Evolutionary conservation across 2,888 invertebrate species (phyloP).

Genomic region (Drosophila prolongata): DNA sequence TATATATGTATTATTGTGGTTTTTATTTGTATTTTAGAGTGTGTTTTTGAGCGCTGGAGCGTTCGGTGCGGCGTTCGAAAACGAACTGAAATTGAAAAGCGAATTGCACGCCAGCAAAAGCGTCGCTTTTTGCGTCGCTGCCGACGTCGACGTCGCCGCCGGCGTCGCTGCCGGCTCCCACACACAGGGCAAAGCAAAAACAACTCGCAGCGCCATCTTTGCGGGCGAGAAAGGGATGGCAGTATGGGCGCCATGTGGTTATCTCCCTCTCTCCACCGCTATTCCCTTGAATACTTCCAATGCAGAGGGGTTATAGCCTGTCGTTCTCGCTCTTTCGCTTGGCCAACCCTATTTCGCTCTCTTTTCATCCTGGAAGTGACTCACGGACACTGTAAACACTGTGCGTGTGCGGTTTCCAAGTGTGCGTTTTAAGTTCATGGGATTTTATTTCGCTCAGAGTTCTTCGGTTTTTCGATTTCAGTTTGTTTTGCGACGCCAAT

Average conservation of each 20-base stretch:
- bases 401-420: conserved; percentile 51
- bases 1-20: not conserved
- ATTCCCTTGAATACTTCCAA: conserved; percentile 49
- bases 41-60: conserved; percentile 9
- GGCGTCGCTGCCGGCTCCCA: conserved; percentile 48
- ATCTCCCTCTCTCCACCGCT: conserved; percentile 14
- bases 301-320: conserved; percentile 58
- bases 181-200: conserved; percentile 47
- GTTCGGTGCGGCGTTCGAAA: conserved; percentile 71
- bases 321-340: conserved; percentile 23
- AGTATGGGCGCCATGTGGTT: not conserved
- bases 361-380: conserved; percentile 58
- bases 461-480: conserved; percentile 57
- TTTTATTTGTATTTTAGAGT: not conserved
- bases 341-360: not conserved
- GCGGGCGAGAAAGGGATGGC: conserved; percentile 57
- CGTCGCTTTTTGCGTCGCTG: conserved; percentile 40
- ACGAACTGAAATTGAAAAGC: conserved; percentile 79
- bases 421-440: conserved; percentile 57
- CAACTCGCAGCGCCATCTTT: conserved; percentile 67
- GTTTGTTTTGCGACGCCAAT: conserved; percentile 77
- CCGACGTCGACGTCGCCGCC: conserved; percentile 43
- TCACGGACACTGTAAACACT: conserved; percentile 67
- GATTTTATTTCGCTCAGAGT: conserved; percentile 44
- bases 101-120: conserved; percentile 74